Evolutionary conservation across 2,888 invertebrate genomes (phyloP), one percentile per base, ranked within the genome.

Genomic region (Molanna angustata): DNA sequence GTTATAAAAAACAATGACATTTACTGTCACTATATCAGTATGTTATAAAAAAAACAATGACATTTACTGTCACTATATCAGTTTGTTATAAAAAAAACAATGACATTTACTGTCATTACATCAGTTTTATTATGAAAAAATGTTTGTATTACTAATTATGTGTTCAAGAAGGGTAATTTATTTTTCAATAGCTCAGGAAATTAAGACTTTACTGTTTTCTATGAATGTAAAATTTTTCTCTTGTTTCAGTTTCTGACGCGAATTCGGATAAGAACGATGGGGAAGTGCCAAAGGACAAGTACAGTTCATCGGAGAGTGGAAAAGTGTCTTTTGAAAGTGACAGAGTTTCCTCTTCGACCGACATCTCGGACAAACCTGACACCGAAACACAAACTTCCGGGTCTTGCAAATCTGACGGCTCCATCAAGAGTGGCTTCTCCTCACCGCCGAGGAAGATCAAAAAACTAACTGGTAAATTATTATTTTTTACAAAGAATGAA

Each of bases 381-480:
- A 31, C 27, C 13, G 49, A 40, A 7, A 11, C 31, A 4, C n/a
- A 14, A n/a, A 18, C 43, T 7, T 13, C 13, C 7, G 13, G 21
- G n/a, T 22, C 51, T 17, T 41, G 41, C 18, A 46, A 50, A 17
- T 27, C 44, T 1, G 19, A 37, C 14, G 35, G 46, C 3, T 32
- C 49, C 2, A 33, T 14, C 14, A 27, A 45, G 9, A 27, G 13
- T 13, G 41, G 21, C 4, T 3, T 21, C 4, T 19, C 45, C 6
- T 53, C 56, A 1, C 56, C 56, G 1, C 50, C 56, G 3, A 37
- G 35, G 31, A 58, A 55, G 32, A 49, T 55, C 0, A 54, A 42
- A 45, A 44, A 40, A 22, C 32, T 54, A 11, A 52, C 54, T n/a
- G 57, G 57, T 57, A 42, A 42, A 3, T 13, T 6, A n/a, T n/a